A percentile compares a stretch with the other conserved stretches of the same genome.
phyloP scores from a whole-genome alignment of 2,888 invertebrate species.

The Steromphala cineraria region DNA sequence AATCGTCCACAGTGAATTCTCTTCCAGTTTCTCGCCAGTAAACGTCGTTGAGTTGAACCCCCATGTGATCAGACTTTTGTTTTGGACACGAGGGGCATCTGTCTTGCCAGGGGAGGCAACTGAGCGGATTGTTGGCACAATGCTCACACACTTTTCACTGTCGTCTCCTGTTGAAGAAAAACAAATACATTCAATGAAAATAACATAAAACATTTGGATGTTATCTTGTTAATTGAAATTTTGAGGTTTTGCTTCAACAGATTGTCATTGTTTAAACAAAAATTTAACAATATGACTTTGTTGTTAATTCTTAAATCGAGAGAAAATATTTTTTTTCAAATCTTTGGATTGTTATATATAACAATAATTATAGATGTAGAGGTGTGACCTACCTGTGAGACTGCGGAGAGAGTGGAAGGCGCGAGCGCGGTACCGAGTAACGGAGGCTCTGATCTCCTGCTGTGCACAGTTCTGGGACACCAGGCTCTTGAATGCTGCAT shows the following conservation, averaged over 20 bases:
- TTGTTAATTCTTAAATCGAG: no score
- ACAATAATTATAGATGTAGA: not conserved
- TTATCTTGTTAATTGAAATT: no score
- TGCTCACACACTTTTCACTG: constrained; percentile 47
- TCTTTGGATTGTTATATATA: no score
- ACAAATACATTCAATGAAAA: not conserved
- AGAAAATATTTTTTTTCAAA: no score
- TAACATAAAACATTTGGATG: no score
- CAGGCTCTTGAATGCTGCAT: constrained; percentile 45
- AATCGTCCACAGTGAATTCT: constrained; percentile 65
- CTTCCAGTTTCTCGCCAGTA: constrained; percentile 62
- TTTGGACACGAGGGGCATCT: constrained; percentile 54
- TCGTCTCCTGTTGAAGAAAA: constrained; percentile 44
- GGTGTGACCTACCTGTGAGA: constrained; percentile 50
- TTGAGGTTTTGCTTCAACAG: no score
- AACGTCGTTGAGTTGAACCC: constrained; percentile 71
- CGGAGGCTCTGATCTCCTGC: constrained; percentile 51
- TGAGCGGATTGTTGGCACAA: constrained; percentile 61
- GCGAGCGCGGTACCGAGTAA: constrained; percentile 53
- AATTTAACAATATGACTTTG: no score
- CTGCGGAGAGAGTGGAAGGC: constrained; percentile 47
- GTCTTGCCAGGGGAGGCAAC: constrained; percentile 32
- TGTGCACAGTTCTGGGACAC: constrained; percentile 50
- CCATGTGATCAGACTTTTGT: constrained; percentile 71
- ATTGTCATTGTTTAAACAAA: no score